Evolutionary conservation across 2,797 vertebrate species (phyloP).

Genomic region (Galagoides demidoff): DNA sequence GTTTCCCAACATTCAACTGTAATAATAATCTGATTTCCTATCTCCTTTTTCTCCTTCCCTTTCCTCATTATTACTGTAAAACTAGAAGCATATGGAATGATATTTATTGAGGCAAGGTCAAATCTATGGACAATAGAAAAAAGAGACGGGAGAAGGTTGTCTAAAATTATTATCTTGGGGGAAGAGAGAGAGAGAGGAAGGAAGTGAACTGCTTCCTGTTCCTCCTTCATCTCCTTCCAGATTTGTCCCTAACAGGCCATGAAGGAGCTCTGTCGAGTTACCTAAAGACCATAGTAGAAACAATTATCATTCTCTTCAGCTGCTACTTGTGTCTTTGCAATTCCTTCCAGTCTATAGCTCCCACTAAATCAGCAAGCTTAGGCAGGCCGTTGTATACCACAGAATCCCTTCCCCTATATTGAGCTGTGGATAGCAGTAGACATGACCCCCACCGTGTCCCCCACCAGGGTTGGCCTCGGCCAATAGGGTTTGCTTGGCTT

Average conservation of each 20-base stretch:
- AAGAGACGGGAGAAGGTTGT: neutral
- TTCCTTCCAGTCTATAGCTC: neutral
- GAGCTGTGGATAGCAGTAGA: neutral
- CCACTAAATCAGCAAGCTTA: neutral
- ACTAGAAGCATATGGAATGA: slow-evolving; percentile 37
- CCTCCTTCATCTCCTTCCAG: neutral
- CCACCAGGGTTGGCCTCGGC: neutral
- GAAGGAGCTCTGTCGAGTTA: neutral
- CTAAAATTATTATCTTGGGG: neutral
- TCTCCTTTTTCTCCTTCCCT: slow-evolving; percentile 37
- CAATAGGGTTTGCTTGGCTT: neutral
- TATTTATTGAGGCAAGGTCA: slow-evolving; percentile 45
- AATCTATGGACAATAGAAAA: neutral
- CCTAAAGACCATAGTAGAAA: neutral
- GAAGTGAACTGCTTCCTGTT: neutral
- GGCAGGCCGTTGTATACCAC: neutral
- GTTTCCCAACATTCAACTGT: slow-evolving; percentile 72
- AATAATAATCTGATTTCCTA: slow-evolving; percentile 52
- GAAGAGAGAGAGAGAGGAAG: neutral
- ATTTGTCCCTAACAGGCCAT: neutral
- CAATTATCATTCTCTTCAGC: neutral
- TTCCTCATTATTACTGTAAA: slow-evolving; percentile 63
- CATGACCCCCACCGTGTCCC: neutral
- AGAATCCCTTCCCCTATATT: neutral
- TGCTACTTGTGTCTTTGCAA: neutral